Conservation (phyloP, 1,140 invertebrate species). For the Aphelinus certus region DNA sequence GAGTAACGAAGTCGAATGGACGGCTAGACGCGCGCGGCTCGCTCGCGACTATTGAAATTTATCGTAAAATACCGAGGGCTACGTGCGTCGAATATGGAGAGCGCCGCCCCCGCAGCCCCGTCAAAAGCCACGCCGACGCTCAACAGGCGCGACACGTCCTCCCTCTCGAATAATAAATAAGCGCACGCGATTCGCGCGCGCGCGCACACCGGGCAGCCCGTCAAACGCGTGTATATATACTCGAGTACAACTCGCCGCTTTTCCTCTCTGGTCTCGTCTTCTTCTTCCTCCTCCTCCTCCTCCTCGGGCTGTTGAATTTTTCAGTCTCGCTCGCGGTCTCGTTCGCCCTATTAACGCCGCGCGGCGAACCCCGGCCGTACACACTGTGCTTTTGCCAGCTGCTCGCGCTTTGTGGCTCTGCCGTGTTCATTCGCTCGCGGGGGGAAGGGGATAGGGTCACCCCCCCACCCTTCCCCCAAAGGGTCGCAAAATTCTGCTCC, state of each 20-base stretch:
- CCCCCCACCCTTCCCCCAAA: no score
- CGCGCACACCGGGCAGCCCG: no score
- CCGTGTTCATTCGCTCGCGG: no score
- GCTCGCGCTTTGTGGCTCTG: no score
- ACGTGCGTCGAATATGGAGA: constrained; percentile 28
- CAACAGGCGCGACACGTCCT: constrained; percentile 38
- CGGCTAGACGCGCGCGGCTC: not conserved
- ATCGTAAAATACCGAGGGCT: constrained; percentile 31
- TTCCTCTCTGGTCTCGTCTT: not conserved
- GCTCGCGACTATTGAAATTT: constrained; percentile 35
- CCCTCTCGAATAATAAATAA: constrained; percentile 40
- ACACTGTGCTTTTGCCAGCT: no score
- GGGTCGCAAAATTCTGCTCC: no score
- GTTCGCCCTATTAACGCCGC: not conserved
- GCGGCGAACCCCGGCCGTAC: no score
- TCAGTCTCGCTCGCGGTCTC: not conserved
- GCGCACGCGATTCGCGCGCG: constrained; percentile 18
- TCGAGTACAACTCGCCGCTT: constrained; percentile 4
- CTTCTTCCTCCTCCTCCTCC: no score
- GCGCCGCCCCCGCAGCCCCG: not conserved
- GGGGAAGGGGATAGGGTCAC: no score
- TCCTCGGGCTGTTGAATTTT: constrained; percentile 26
- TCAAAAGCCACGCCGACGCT: constrained; percentile 32
- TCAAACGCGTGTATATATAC: constrained; percentile 1
- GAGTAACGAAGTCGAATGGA: constrained; percentile 31